These are phyloP conservation scores for Branchinecta sandiegonensis DNA, from an alignment of 2,888 invertebrate genomes.

Conservation along the genomic window DNA sequence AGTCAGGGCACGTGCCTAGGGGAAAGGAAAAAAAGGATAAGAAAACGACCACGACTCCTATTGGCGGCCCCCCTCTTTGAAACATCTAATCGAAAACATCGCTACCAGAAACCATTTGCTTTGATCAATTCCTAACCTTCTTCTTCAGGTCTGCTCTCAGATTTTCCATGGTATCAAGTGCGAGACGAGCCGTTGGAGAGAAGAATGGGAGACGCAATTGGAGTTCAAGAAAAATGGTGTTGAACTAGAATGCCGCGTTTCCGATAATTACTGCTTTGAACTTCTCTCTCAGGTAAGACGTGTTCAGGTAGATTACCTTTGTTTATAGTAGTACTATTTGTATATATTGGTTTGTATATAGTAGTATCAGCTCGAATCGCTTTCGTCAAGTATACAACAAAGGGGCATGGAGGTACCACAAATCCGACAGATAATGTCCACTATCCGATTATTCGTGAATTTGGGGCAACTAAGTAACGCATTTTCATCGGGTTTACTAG, in stretches of 20 bases:
- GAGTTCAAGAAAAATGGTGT: constrained; percentile 31
- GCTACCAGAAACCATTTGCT: neutral
- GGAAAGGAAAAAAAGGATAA: neutral
- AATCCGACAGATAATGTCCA: no score
- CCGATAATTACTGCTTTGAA: constrained; percentile 93
- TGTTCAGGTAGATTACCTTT: neutral
- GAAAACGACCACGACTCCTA: constrained; percentile 20
- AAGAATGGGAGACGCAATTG: constrained; percentile 70
- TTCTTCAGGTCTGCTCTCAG: constrained; percentile 59
- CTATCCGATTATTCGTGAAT: no score
- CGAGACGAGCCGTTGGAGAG: constrained; percentile 68
- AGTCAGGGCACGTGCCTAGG: no score
- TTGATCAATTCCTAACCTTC: constrained; percentile 2
- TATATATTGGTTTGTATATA: no score
- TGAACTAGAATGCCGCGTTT: constrained; percentile 24
- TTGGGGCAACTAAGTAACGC: no score
- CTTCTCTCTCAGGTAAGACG: constrained; percentile 67
- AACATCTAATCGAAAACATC: no score
- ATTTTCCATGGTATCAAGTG: constrained; percentile 76
- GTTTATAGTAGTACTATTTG: no score
- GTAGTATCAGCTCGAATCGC: no score
- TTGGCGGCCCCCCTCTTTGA: no score
- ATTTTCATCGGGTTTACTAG: no score
- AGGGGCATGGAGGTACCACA: no score
- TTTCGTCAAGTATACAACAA: no score